Evolutionary conservation across 92 coral and sea anemone genomes (phyloP), one percentile per base, ranked within the genome.

Genomic region (Palythoa grandiflora): DNA sequence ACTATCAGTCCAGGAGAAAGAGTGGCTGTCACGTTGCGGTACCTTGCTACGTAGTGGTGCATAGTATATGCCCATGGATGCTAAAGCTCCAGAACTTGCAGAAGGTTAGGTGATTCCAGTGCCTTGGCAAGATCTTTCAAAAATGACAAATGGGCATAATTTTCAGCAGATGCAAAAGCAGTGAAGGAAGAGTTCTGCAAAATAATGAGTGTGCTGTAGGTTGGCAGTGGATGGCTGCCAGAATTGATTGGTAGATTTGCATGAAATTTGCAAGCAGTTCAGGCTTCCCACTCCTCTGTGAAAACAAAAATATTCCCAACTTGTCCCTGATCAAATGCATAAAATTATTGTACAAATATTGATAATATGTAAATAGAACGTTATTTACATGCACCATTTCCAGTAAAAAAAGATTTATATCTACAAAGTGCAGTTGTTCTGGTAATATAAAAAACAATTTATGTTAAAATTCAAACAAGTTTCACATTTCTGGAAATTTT

Each of bases 151-250:
- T 57, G 87, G 87, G 15, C 83, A 71, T n/a, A 71, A 52, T 68
- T 88, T 71, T 88, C 87, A 77, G 16, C 9, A n/a, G 78, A 80
- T 39, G 91, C 91, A 54, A 88, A 37, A 20, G 72, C 78, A n/a
- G 53, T 88, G 28, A 80, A 83, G n/a, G 68, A 88, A 16, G 91
- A 88, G 81, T 88, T 88, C 28, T 88, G 87, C 15, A 35, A 57
- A 88, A 88, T 68, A 38, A 53, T 71, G 71, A 88, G 55, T 83
- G 87, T 54, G 91, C 91, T 17, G 83, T 88, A 13, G 40, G 16
- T 10, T 83, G 77, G 87, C 83, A 80, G 80, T 81, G 87, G 91
- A 35, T 37, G 79, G 91, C 91, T 9, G 70, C 73, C 17, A 36
- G 68, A 53, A 21, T 79, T n/a, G 78, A 74, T 74, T 57, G 77